A percentile compares a stretch with the other conserved stretches of the same genome.
These are phyloP conservation scores for Eristalis intricaria DNA, from an alignment of 2,888 invertebrate genomes.

Conservation along the genomic window DNA sequence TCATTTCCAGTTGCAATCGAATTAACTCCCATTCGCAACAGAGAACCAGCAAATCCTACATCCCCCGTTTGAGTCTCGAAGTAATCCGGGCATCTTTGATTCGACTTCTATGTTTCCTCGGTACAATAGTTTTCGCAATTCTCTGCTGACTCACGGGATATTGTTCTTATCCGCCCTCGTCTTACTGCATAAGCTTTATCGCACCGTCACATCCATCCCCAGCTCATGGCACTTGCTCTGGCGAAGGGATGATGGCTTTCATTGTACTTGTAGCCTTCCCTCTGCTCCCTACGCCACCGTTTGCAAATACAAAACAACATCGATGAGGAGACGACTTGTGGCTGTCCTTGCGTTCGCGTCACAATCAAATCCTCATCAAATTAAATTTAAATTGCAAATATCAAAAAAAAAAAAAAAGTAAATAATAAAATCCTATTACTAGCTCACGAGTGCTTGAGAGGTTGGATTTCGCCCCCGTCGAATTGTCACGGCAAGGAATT, in stretches of 20 bases:
- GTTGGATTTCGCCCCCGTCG: not conserved
- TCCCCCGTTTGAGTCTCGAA: not conserved
- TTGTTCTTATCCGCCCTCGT: conserved; percentile 1
- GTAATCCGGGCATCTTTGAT: not conserved
- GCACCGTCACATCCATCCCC: not conserved
- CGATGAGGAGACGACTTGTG: not conserved
- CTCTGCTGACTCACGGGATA: not conserved
- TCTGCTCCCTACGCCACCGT: not conserved
- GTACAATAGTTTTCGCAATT: not conserved
- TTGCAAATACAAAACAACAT: not conserved
- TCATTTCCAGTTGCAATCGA: not conserved
- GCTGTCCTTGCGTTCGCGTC: not conserved
- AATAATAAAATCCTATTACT: conserved; percentile 16
- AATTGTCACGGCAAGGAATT: conserved; percentile 3
- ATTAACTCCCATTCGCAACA: not conserved
- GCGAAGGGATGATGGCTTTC: not conserved
- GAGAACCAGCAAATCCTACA: not conserved
- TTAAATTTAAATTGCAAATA: conserved; percentile 16
- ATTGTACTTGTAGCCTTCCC: no score
- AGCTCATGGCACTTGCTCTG: not conserved
- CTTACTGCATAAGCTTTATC: not conserved
- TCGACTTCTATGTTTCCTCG: not conserved
- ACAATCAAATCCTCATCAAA: conserved; percentile 10
- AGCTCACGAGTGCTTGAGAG: not conserved
- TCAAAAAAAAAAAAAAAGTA: no score